Evolutionary conservation across 2,888 invertebrate genomes (phyloP), one percentile per base, ranked within the genome.

Genomic region (Drosophila diplacantha): DNA sequence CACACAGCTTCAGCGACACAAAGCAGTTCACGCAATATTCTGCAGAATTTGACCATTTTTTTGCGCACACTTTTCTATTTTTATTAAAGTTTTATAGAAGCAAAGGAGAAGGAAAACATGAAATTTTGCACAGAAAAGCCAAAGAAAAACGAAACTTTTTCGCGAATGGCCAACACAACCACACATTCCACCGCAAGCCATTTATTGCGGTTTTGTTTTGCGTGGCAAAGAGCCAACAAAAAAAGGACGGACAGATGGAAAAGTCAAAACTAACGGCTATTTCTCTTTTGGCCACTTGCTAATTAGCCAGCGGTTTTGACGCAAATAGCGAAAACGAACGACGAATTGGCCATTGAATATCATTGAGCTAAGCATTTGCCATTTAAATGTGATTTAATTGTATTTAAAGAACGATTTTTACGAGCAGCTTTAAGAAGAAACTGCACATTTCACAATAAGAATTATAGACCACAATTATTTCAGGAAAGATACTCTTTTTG

Each of bases 251-350:
- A 26, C 37, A 38, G 52, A 58, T 24, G 29, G 14, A 56, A 26
- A 32, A 16, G 38, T 35, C 34, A 14, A 35, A 46, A 46, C 39
- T 29, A 53, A 34, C 29, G 34, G 41, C 57, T 14, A 41, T 57
- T 57, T 41, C 34, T 57, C 53, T 53, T 53, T 53, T 53, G 57
- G 57, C 53, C 57, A 57, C 29, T 53, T 53, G 39, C 53, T 57
- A 57, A 57, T 57, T 57, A 57, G 26, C 53, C 34, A 34, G 41
- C 51, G 41, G 57, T 35, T 26, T 52, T 37, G 9, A 50, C 12
- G 20, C 20, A 49, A 41, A 22, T 20, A 39, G 29, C 9, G 6
- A 29, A 39, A 22, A 12, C n/a, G 29, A 5, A 41, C 41, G 7
- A 9, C 20, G 18, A 47, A 37, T 47, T 34, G 47, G 12, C 29